Evolutionary conservation across 2,888 invertebrate genomes (phyloP).

Genomic region (Amblyteles armatorius): DNA sequence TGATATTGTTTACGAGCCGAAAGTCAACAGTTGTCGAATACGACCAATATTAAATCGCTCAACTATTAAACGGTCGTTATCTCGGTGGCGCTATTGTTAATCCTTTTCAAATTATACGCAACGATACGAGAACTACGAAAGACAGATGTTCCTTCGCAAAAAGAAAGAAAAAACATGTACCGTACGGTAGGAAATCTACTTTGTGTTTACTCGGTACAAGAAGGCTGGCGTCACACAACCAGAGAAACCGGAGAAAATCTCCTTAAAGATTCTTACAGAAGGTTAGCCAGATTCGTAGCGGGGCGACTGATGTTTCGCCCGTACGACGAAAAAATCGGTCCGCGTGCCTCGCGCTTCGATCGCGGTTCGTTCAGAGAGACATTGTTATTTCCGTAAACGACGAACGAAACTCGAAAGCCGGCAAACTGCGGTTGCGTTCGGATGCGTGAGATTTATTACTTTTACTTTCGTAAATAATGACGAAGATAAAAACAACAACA

Average conservation of each 20-base stretch:
- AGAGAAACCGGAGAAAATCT: constrained; percentile 10
- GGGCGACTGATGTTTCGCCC: background rate
- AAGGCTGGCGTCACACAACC: background rate
- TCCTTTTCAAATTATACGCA: background rate
- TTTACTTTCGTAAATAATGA: constrained; percentile 53
- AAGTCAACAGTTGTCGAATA: constrained; percentile 8
- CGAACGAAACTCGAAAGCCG: constrained; percentile 2
- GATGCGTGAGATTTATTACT: constrained; percentile 33
- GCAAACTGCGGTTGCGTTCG: constrained; percentile 12
- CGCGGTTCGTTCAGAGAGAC: constrained; percentile 12
- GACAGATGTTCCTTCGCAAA: background rate
- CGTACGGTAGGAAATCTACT: background rate
- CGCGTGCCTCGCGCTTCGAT: constrained; percentile 6
- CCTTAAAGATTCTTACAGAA: constrained; percentile 4
- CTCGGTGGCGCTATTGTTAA: background rate
- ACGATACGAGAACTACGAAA: background rate
- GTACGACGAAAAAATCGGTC: background rate
- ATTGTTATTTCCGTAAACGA: constrained; percentile 40
- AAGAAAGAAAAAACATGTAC: background rate
- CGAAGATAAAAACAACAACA: constrained; percentile 36
- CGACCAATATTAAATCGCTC: constrained; percentile 18
- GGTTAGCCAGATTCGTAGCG: background rate
- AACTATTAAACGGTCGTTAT: constrained; percentile 6
- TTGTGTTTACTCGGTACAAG: background rate
- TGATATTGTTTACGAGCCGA: constrained; percentile 8